phyloP scores from a whole-genome alignment of 1,140 invertebrate genomes.

The Magallana gigas region DNA sequence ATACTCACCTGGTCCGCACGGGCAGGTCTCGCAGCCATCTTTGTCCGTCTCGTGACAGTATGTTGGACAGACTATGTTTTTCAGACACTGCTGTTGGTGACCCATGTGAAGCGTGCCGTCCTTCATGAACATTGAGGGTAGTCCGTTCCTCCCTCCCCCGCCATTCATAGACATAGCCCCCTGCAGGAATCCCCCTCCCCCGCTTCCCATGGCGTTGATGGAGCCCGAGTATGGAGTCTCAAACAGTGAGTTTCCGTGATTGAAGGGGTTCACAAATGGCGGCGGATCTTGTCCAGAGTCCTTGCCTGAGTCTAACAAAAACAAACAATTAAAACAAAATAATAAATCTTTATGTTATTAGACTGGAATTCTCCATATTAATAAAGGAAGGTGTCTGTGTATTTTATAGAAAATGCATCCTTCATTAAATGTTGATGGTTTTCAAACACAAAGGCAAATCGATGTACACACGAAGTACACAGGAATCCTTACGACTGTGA shows the following conservation, averaged over 20 bases:
- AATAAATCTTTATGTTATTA: no score
- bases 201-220: slow-evolving; percentile 3
- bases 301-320: neutral
- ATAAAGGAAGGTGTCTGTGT: no score
- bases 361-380: no score
- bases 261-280: slow-evolving; percentile 45
- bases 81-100: slow-evolving; percentile 38
- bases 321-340: neutral
- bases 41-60: slow-evolving; percentile 54
- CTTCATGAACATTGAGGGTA: slow-evolving; percentile 48
- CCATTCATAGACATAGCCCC: slow-evolving; percentile 12
- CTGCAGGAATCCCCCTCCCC: neutral
- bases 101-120: slow-evolving; percentile 39
- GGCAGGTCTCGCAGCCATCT: slow-evolving; percentile 54
- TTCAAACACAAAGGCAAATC: no score
- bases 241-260: slow-evolving; percentile 51
- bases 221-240: slow-evolving; percentile 50
- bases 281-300: neutral
- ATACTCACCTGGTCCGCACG: slow-evolving; percentile 10
- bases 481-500: no score
- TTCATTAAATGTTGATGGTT: no score
- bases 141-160: slow-evolving; percentile 21
- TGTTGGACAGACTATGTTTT: slow-evolving; percentile 50
- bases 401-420: no score
- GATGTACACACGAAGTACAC: no score